Evolutionary conservation across 2,888 invertebrate species (phyloP), one percentile per base, ranked within the genome.

Genomic region (Dioctria rufipes): DNA sequence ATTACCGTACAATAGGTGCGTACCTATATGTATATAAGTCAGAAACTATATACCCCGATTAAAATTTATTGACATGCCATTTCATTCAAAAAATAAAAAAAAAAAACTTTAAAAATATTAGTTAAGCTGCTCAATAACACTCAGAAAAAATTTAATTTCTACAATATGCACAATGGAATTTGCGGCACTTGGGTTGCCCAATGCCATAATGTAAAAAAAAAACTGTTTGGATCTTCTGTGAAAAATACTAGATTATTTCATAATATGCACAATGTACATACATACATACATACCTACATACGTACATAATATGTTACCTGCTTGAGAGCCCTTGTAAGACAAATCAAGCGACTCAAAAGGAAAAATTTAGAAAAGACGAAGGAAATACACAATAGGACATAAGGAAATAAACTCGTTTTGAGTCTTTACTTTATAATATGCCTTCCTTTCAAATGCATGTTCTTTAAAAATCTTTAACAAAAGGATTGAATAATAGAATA

Each of bases 391-490:
- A 67, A 67, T 43, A 46, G 49, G 9, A 60, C 67, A n/a, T 46
- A 49, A 67, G 67, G 67, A 67, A 67, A 67, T 67, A 67, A 67
- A 67, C 67, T 67, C 67, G 67, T 67, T 67, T 67, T 46, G 13
- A 42, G 46, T 67, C 25, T 25, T 49, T 67, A 43, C n/a, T 43
- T 67, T 67, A 25, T 67, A 25, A 4, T 11, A 42, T 46, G 2
- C 9, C 25, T 67, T 43, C 67, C 49, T 46, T 67, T 46, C 49
- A 25, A 25, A 67, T 67, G 67, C 67, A 67, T 43, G 40, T 49
- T 67, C 67, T 42, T 67, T 46, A 25, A 46, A 25, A 67, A 11
- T 67, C 46, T 25, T 67, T 46, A 9, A 67, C 8, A 67, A 11
- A 42, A 42, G 66, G 49, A 9, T 46, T 9, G 5, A 6, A 46